These are phyloP conservation scores for Cremastinae sp. DNA, from an alignment of 2,888 invertebrate genomes.

Conservation along the genomic window DNA sequence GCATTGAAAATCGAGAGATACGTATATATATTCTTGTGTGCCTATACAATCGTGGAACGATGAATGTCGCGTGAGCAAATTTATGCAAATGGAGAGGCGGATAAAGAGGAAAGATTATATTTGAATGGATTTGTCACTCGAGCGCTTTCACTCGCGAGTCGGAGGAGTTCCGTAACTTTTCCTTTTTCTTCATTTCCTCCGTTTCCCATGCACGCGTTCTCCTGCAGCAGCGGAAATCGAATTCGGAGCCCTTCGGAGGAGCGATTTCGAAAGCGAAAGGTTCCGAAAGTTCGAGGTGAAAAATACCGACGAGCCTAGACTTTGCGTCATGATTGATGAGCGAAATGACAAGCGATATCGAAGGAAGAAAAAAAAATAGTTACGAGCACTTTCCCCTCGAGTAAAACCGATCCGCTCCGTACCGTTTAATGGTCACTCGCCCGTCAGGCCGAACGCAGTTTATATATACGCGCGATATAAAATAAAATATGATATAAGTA, in stretches of 20 bases:
- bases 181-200: no score
- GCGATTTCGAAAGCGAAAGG: slow-evolving; percentile 3
- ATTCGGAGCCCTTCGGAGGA: no score
- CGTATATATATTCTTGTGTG: no score
- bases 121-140: not conserved
- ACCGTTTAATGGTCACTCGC: slow-evolving; percentile 39
- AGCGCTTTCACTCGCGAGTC: not conserved
- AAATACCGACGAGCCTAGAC: no score
- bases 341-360: slow-evolving; percentile 18
- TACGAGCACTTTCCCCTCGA: slow-evolving; percentile 32
- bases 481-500: slow-evolving; percentile 44
- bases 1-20: no score
- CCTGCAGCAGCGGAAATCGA: no score
- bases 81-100: no score
- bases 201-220: no score
- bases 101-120: not conserved
- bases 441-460: not conserved
- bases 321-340: slow-evolving; percentile 30
- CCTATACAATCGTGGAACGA: no score
- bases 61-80: no score
- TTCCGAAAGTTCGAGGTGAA: not conserved
- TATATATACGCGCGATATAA: slow-evolving; percentile 23
- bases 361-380: slow-evolving; percentile 2
- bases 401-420: slow-evolving; percentile 28
- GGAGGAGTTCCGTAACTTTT: no score